Evolutionary conservation across 2,113 vertebrate genomes (phyloP).

Genomic region (Rattus norvegicus): DNA sequence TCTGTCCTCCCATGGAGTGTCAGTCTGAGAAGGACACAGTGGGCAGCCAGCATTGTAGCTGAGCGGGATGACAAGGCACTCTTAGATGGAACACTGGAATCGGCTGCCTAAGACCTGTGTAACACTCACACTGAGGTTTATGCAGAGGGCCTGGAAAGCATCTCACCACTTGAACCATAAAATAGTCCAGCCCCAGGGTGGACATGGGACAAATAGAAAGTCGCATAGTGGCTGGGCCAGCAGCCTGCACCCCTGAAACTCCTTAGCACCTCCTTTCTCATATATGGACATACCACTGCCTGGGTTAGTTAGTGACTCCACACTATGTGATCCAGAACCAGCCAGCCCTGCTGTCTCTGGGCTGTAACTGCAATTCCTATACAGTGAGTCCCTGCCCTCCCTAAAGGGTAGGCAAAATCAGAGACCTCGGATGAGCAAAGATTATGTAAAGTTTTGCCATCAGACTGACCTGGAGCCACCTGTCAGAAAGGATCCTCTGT

Average conservation of each 20-base stretch:
- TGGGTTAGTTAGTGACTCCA: neutral
- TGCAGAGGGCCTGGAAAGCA: neutral
- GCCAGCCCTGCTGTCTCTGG: neutral
- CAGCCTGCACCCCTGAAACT: neutral
- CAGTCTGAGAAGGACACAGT: neutral
- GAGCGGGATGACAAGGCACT: neutral
- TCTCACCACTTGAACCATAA: neutral
- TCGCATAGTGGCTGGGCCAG: neutral
- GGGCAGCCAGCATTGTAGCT: neutral
- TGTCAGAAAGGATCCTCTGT: neutral
- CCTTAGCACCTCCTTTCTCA: neutral
- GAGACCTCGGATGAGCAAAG: neutral
- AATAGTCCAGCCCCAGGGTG: neutral
- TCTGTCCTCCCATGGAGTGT: neutral
- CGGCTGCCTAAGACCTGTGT: neutral
- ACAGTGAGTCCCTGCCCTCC: neutral
- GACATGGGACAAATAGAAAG: neutral
- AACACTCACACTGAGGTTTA: neutral
- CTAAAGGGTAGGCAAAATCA: neutral
- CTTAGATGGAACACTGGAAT: neutral
- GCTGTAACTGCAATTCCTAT: neutral
- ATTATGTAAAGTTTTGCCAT: neutral
- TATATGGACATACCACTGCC: too few species aligned
- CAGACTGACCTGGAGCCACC: neutral
- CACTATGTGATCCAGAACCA: neutral